Evolutionary conservation across 1,140 invertebrate genomes (phyloP), one percentile per base, ranked within the genome.

Genomic region (Colletes gigas): DNA sequence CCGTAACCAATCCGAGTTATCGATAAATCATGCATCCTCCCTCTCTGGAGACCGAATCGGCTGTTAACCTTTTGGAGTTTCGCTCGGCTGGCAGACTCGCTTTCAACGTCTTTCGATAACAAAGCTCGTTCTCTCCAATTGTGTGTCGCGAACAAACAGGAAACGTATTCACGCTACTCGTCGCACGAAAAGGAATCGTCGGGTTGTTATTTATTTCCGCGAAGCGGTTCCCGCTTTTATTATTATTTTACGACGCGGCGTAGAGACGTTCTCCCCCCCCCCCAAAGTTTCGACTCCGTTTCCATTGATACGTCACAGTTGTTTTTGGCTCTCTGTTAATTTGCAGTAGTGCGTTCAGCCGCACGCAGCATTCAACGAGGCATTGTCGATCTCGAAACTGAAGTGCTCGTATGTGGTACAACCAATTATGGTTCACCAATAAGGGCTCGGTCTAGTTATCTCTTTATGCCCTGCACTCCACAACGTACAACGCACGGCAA

Each of bases 381-480:
- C 62, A 85, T 83, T 76, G 77, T 50, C 65, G 77, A 83, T 80
- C 57, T 75, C 83, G 81, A 80, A 66, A 65, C 59, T 54, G 71
- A 52, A 83, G 71, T 83, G 72, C 71, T 79, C 71, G 44, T 63
- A 62, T n/a, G 66, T 57, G 41, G 59, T 68, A 80, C 50, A 78
- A 81, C 67, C 77, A 68, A 83, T 78, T 85, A 83, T 81, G 82
- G 82, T 68, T 80, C 80, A 83, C 77, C 83, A 83, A 85, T 83
- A 85, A 85, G 82, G 73, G 82, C 60, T 72, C 62, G 82, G 59
- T 55, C 78, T 80, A 62, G 82, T 80, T 83, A 83, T 59, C 81
- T 79, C 75, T 84, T 84, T 83, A 83, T 66, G 19, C 14, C 77
- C 67, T 57, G 62, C 30, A 50, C 65, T 55, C 15, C 39, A 39